Evolutionary conservation across 1,140 invertebrate species (phyloP), one percentile per base, ranked within the genome.

Genomic region (Cherax quadricarinatus): DNA sequence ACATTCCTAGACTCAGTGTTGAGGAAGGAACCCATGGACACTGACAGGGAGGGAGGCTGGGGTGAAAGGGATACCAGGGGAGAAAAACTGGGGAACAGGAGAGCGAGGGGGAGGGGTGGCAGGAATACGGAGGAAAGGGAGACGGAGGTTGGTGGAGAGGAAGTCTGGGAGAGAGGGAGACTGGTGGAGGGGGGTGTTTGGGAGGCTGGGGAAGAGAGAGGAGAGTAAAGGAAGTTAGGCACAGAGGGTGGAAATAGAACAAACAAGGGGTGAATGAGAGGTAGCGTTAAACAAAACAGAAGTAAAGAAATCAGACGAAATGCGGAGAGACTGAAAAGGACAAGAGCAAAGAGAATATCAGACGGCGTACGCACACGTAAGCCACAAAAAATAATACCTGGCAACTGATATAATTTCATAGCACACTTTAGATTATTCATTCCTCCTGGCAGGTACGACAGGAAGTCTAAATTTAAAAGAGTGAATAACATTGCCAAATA

Each of bases 401-500:
- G 70, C 70, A 75, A 75, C 70, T 75, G 6, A 3, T 16, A 5
- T 7, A 18, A 70, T 18, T 14, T 18, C 62, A 70, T 75, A 24
- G 18, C 62, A 16, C 62, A 66, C 3, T 24, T 24, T n/a, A 30
- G n/a, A 5, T 24, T 75, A 75, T 75, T 30, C 21, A 75, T 30
- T 75, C n/a, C 70, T 4, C 18, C n/a, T 75, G 24, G 70, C 24
- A 75, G 70, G n/a, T 30, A 75, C 70, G 70, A 75, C 70, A 75
- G 70, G 70, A 75, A 21, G 70, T 75, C 7, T 75, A 75, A 75
- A 75, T 75, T 21, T 75, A 30, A 24, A 9, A 75, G 70, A 1
- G 12, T 75, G 70, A 75, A 75, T 75, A 75, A 75, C 70, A 41
- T 41, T 41, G 30, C 70, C 24, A 75, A 75, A 75, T 75, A 75